phyloP scores from a whole-genome alignment of 2,113 vertebrate genomes.

The Otocyon megalotis region DNA sequence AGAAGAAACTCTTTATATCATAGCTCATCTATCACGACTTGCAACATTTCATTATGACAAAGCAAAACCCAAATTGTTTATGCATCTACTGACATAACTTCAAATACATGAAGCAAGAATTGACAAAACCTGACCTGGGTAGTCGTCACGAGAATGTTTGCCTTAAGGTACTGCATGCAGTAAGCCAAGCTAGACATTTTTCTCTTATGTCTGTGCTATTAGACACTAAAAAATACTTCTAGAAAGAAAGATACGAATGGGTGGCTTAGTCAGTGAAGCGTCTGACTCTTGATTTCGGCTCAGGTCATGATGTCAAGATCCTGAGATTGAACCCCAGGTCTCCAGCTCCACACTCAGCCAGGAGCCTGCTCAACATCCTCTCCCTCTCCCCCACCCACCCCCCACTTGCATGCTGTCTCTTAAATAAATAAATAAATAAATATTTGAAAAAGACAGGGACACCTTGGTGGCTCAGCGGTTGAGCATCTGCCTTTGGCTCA shows the following conservation, averaged over 20 bases:
- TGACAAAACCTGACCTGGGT: neutral
- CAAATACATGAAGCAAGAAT: neutral
- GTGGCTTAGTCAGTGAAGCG: neutral
- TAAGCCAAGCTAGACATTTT: neutral
- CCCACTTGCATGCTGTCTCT: neutral
- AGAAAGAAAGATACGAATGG: neutral
- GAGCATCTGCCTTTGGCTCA: too few species aligned
- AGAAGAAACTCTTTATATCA: neutral
- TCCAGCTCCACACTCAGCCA: neutral
- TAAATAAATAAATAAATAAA: neutral
- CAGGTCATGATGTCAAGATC: neutral
- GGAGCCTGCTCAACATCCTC: neutral
- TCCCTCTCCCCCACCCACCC: neutral
- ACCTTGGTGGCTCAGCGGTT: too few species aligned
- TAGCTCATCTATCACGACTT: neutral
- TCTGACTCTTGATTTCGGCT: neutral
- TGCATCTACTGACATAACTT: neutral
- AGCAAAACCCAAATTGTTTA: neutral
- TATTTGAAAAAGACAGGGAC: neutral
- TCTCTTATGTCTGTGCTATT: neutral
- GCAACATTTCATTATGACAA: neutral
- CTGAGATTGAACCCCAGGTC: neutral
- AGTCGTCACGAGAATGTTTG: neutral
- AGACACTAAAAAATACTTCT: neutral
- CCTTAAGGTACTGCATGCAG: neutral